Evolutionary conservation across 2,113 vertebrate species (phyloP).

Genomic region (Bos javanicus): DNA sequence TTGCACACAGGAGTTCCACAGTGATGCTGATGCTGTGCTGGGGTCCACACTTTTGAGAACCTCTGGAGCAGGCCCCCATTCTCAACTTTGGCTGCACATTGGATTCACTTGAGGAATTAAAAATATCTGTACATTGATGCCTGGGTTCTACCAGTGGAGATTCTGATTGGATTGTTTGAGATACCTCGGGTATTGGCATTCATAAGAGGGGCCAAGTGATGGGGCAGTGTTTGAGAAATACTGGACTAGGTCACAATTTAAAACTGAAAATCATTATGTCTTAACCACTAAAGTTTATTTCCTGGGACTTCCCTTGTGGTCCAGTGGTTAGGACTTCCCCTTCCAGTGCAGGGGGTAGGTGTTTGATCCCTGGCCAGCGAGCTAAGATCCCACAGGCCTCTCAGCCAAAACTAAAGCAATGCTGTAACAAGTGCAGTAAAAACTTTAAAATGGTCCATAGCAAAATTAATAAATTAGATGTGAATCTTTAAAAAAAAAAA

Average conservation of each 20-base stretch:
- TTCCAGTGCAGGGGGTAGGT: background rate
- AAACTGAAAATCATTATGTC: background rate
- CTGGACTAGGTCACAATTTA: background rate
- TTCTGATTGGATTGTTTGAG: background rate
- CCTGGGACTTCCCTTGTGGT: background rate
- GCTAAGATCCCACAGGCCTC: background rate
- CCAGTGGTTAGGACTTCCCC: background rate
- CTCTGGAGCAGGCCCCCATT: background rate
- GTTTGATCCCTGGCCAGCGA: background rate
- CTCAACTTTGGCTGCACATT: background rate
- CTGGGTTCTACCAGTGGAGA: background rate
- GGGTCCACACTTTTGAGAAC: background rate
- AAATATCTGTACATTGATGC: background rate
- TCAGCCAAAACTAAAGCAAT: background rate
- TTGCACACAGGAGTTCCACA: background rate
- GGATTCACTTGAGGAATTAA: background rate
- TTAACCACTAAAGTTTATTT: background rate
- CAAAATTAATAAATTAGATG: background rate
- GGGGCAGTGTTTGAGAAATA: background rate
- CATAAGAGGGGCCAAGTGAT: background rate
- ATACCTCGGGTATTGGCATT: background rate
- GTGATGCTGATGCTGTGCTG: background rate
- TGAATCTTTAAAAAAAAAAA: background rate
- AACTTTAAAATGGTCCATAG: background rate
- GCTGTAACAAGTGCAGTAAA: background rate